Evolutionary conservation across 2,888 invertebrate genomes (phyloP), one percentile per base, ranked within the genome.

Genomic region (Hirtodrosophila alboralis): DNA sequence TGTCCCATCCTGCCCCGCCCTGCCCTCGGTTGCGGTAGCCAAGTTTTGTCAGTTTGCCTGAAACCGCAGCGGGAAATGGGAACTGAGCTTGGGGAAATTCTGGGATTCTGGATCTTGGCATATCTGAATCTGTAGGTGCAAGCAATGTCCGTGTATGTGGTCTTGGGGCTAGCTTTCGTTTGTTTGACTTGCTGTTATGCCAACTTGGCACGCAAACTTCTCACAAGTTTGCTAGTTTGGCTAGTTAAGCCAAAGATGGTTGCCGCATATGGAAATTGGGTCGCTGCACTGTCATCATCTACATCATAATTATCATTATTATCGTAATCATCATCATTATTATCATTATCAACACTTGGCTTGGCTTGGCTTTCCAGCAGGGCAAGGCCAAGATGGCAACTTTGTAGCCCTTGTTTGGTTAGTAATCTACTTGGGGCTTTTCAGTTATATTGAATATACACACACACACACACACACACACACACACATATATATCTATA

Each of bases 151-250:
- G 47, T n/a, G n/a, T 65, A 41, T 68, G 71, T 68, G 71, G 71
- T 67, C 56, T 47, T 33, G 8, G 8, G 47, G 53, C 53, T 57
- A 54, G 74, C 61, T 71, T 68, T 63, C 61, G 62, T 65, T 81
- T 81, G 80, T 80, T 81, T 81, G 74, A 80, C 75, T 81, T 76
- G 73, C 75, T 75, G 73, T 74, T 68, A 65, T 68, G 73, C 75
- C 70, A 75, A 74, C 67, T 76, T 81, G 80, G 83, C 80, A 79
- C 75, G 78, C 83, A 78, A 83, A 83, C 70, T 80, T 78, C 75
- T 75, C 47, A 51, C 79, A 75, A 76, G 73, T 80, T 80, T 65
- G 64, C 79, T 74, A 76, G 73, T 80, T 80, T 65, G 64, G 79
- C 79, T 75, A 80, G 81, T 81, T 80, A 80, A 78, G 79, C 76